phyloP scores from a whole-genome alignment of 1,140 invertebrate genomes.

The Drosophila elegans region DNA sequence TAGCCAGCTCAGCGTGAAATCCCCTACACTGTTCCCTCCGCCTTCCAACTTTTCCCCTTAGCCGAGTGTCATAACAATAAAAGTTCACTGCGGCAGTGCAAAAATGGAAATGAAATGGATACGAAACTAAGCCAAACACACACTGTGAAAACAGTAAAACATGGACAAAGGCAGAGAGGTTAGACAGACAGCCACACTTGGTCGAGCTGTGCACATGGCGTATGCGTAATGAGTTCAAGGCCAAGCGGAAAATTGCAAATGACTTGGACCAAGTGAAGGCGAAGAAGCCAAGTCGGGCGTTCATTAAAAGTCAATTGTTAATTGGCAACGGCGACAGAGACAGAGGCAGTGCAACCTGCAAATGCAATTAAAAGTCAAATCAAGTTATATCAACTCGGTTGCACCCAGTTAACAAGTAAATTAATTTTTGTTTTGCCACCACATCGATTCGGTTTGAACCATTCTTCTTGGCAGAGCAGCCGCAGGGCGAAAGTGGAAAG shows the following conservation, averaged over 20 bases:
- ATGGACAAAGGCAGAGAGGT: neutral
- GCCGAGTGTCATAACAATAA: slow-evolving; percentile 72
- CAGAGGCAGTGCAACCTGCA: slow-evolving; percentile 21
- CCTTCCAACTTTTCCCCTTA: slow-evolving; percentile 21
- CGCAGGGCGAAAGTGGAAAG: slow-evolving; percentile 4
- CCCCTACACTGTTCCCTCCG: neutral
- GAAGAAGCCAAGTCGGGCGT: slow-evolving; percentile 44
- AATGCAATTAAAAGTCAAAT: slow-evolving; percentile 75
- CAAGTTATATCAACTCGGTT: slow-evolving; percentile 57
- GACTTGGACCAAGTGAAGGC: slow-evolving; percentile 31
- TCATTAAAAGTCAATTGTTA: slow-evolving; percentile 75
- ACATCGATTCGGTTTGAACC: slow-evolving; percentile 43
- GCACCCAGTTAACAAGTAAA: slow-evolving; percentile 51
- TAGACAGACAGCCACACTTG: slow-evolving; percentile 17
- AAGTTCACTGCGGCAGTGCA: slow-evolving; percentile 64
- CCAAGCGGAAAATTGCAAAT: slow-evolving; percentile 52
- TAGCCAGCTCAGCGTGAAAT: slow-evolving; percentile 34
- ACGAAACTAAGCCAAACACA: slow-evolving; percentile 29
- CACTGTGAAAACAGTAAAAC: slow-evolving; percentile 2
- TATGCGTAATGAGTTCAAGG: slow-evolving; percentile 79
- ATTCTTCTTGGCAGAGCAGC: slow-evolving; percentile 3
- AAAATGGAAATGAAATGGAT: slow-evolving; percentile 66
- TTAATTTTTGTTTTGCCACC: slow-evolving; percentile 56
- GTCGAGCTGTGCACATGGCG: slow-evolving; percentile 35
- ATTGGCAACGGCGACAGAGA: slow-evolving; percentile 55